Base-by-base conservation (phyloP, 2,797 vertebrate genomes). In the Sternarchorhynchus goeldii region DNA sequence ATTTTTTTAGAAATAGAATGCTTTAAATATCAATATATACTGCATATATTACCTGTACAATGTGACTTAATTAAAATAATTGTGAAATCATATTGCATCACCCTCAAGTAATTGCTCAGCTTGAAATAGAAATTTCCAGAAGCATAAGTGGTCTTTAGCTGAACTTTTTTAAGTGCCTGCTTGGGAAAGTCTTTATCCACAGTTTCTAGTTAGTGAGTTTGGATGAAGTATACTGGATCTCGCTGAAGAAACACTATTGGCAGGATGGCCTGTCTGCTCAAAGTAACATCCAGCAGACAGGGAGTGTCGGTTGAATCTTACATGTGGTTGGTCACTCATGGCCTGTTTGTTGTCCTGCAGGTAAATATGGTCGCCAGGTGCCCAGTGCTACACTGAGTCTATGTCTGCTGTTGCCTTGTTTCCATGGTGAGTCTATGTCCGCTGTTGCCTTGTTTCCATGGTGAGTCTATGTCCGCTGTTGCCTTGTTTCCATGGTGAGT, bases 381-480 rank as follows among this genome's bases (percentile, higher is more conserved):
- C 20, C 6, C 12, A 8, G n/a, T 21, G 31, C 6, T 4, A 7
- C 57, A 25, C 56, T 10, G 18, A 34, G 32, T 6, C 65, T 21
- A 21, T 70, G 36, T 63, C 36, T 69, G 78, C 66, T 69, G 57
- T 63, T 59, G 31, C 57, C 36, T 62, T 59, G 70, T 77, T 58
- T 80, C 68, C 55, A 78, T 34, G 32, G 66, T n/a, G n/a, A n/a
- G n/a, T n/a, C n/a, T 21, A 21, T 70, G 36, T 63, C 36, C 73
- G 78, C 66, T 69, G 57, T 63, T 59, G 31, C 57, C 36, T 62
- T 59, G 70, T 77, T 58, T 80, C 68, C 55, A 78, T 34, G 32
- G 66, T n/a, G n/a, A n/a, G n/a, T n/a, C n/a, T 85, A 77, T 81
- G 73, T 79, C 74, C 60, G 31, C 59, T 66, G 57, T 75, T 67